phyloP scores from a whole-genome alignment of 1,140 invertebrate species.

The Megalonaias nervosa region DNA sequence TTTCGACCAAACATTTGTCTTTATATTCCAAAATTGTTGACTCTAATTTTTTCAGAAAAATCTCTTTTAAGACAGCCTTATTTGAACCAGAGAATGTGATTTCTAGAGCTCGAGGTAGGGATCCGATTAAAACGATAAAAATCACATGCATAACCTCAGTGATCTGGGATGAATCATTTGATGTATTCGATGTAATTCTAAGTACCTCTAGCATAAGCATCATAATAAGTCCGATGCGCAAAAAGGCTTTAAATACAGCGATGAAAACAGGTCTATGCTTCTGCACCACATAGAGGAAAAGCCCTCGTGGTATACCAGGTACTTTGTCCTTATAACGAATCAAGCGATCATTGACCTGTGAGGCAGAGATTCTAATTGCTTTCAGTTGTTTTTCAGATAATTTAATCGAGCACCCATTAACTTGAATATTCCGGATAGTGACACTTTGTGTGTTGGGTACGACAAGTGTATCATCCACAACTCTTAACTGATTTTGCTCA shows the following conservation, averaged over 20 bases:
- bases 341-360: background rate
- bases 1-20: no score
- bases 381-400: background rate
- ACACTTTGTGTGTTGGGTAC: background rate
- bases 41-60: no score
- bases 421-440: slow-evolving; percentile 3
- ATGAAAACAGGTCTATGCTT: no score
- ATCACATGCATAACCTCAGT: slow-evolving; percentile 29
- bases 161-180: background rate
- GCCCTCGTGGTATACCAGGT: slow-evolving; percentile 12
- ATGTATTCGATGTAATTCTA: no score
- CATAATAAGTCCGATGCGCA: no score
- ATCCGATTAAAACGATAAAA: slow-evolving; percentile 9
- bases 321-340: background rate
- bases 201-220: no score
- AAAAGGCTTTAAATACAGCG: no score
- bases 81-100: background rate
- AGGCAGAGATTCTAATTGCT: background rate
- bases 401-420: background rate
- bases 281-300: background rate
- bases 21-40: no score
- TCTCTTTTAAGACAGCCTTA: no score
- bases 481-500: background rate
- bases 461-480: slow-evolving; percentile 2
- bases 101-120: slow-evolving; percentile 5